Conservation (phyloP, 2,797 vertebrate genomes). For the Holocentrus rufus region DNA sequence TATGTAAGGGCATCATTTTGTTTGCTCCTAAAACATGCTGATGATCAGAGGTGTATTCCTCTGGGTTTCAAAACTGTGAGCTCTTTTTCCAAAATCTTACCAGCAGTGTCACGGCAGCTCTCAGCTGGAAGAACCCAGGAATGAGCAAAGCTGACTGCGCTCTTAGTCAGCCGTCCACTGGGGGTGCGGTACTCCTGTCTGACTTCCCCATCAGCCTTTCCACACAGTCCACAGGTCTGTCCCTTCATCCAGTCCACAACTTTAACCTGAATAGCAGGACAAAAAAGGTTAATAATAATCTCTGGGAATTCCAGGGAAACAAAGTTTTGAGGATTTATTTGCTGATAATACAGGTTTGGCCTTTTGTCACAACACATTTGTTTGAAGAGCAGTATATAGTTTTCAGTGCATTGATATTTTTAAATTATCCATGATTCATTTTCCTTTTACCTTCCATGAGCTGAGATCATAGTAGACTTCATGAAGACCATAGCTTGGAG, state of each 20-base stretch:
- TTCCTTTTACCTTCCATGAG: slow-evolving; percentile 61
- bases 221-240: slow-evolving; percentile 86
- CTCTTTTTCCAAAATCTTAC: slow-evolving; percentile 55
- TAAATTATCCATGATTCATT: background rate
- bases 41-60: too few species aligned
- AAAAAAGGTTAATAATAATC: background rate
- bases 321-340: background rate
- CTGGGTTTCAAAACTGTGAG: too few species aligned
- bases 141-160: slow-evolving; percentile 79
- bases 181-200: slow-evolving; percentile 82
- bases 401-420: background rate
- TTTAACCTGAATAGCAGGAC: slow-evolving; percentile 69
- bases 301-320: background rate
- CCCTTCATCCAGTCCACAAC: slow-evolving; percentile 86
- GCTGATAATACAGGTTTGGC: too few species aligned
- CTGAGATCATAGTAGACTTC: slow-evolving; percentile 72
- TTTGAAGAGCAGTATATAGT: background rate
- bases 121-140: slow-evolving; percentile 84
- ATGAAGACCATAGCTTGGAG: slow-evolving; percentile 70
- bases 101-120: slow-evolving; percentile 75
- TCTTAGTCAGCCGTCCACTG: slow-evolving; percentile 74
- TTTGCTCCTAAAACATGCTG: too few species aligned
- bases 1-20: background rate
- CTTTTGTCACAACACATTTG: background rate
- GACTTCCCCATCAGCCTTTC: slow-evolving; percentile 83